A percentile compares a stretch with the other conserved stretches of the same genome.
Conservation (phyloP, 2,888 invertebrate genomes). For the Orthosia gracilis region DNA sequence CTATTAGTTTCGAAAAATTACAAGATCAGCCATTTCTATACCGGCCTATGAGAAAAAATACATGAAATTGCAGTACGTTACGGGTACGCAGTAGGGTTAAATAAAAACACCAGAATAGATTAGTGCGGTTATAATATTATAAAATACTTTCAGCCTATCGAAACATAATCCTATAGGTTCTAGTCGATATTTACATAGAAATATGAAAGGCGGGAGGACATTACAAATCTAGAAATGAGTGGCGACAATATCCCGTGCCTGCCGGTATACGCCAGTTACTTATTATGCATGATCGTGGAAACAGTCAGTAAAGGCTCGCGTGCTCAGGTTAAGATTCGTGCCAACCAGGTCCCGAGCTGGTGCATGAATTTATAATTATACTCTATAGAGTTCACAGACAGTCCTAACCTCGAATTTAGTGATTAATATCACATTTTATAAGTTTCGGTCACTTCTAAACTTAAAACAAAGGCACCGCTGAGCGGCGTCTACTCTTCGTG, state of each 20-base stretch:
- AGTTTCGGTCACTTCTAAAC: constrained; percentile 60
- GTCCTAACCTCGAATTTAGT: constrained; percentile 62
- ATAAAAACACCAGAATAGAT: constrained; percentile 74
- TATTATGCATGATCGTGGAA: constrained; percentile 74
- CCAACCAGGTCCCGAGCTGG: constrained; percentile 74
- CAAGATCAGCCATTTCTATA: constrained; percentile 23
- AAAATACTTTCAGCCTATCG: constrained; percentile 90
- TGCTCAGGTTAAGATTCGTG: constrained; percentile 67
- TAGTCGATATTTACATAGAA: constrained; percentile 88
- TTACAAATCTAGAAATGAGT: constrained; percentile 76
- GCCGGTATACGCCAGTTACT: constrained; percentile 68
- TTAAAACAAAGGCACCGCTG: constrained; percentile 57
- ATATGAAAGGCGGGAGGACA: constrained; percentile 83
- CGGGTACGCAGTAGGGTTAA: constrained; percentile 59
- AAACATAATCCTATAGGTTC: constrained; percentile 89
- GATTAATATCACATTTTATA: constrained; percentile 62
- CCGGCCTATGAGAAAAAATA: constrained; percentile 41
- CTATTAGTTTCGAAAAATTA: constrained; percentile 51
- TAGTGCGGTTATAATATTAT: constrained; percentile 89
- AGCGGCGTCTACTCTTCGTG: constrained; percentile 78
- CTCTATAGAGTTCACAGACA: constrained; percentile 66
- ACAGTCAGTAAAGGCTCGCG: constrained; percentile 66
- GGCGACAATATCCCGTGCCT: constrained; percentile 68
- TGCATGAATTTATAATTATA: constrained; percentile 63
- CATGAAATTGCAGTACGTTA: constrained; percentile 40